Evolutionary conservation across 2,113 vertebrate genomes (phyloP).

Genomic region (Okapia johnstoni): DNA sequence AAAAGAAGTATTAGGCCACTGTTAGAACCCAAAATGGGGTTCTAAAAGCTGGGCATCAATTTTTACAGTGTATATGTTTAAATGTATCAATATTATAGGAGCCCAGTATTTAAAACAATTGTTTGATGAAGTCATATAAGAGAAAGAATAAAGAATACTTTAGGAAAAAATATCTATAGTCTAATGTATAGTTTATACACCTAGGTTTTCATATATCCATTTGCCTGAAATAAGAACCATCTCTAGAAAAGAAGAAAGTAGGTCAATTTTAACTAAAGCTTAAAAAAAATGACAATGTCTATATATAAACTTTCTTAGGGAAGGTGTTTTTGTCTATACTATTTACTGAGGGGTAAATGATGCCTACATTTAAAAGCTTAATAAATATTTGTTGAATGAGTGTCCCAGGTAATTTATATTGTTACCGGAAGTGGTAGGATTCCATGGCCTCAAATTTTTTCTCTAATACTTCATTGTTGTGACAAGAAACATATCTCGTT

Average conservation of each 20-base stretch:
- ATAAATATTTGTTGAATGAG: not conserved
- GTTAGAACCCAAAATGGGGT: not conserved
- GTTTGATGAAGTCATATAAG: not conserved
- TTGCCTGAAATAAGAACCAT: not conserved
- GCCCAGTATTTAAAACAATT: not conserved
- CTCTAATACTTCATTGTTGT: not conserved
- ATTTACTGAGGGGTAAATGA: not conserved
- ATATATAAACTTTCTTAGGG: not conserved
- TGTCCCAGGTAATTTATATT: not conserved
- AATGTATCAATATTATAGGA: not conserved
- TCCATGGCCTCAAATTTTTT: not conserved
- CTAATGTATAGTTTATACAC: not conserved
- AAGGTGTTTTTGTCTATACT: not conserved
- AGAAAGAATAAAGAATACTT: slow-evolving; percentile 9
- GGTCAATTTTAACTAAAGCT: slow-evolving; percentile 20
- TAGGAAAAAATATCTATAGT: not conserved
- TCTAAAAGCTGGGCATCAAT: not conserved
- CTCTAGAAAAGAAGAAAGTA: not conserved
- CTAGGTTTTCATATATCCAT: not conserved
- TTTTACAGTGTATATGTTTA: not conserved
- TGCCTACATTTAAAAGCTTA: not conserved
- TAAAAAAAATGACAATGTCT: not conserved
- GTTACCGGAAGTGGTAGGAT: not conserved
- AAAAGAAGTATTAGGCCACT: not conserved
- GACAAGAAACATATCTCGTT: not conserved